Base-by-base conservation (phyloP, 2,113 vertebrate species). In the Sinocyclocheilus rhinocerous region DNA sequence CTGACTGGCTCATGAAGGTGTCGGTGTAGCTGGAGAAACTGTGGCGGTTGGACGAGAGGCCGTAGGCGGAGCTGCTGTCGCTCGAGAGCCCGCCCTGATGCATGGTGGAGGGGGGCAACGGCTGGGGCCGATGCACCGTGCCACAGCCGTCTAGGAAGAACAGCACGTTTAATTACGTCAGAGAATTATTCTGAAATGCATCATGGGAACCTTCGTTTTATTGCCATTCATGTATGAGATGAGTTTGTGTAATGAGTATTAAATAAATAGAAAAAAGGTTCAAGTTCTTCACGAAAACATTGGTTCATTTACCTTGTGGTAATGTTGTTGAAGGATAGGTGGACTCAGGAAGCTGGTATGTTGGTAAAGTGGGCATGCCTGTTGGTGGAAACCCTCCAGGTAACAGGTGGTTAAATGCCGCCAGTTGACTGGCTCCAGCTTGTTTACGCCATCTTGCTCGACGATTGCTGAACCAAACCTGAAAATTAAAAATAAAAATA, bases 391-490 rank as follows among this genome's bases (percentile, higher is more conserved):
- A 99, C 24, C 97, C 98, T 33, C 97, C 97, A 0, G 98, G 98
- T 85, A 99, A 94, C 81, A 99, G 94, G 93, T 99, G 97, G 88
- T 99, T 99, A 92, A 99, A 99, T 0, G 98, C 97, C 0, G 97
- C 97, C 73, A 99, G 95, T 86, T 99, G 98, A 94, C 97, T 99
- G 4, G 98, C 98, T 88, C 98, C 98, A 0, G 98, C 98, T 91
- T 99, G 98, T 87, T 99, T 99, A 90, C 98, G 95, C 98, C 98
- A 99, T 39, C 98, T 94, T 5, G 98, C 98, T 1, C 98, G 91
- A 55, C 98, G 96, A 91, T 99, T 99, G 89, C 98, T 99, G 93
- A 99, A 99, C 98, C 98, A 99, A 84, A 99, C 98, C 97, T 99
- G 90, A 5, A 3, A 81, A 36, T 1, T 33, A 63, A 4, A 3